These are phyloP conservation scores for Xiphorhynchus erythropygius DNA, from an alignment of 2,797 vertebrate genomes.

Conservation along the genomic window DNA sequence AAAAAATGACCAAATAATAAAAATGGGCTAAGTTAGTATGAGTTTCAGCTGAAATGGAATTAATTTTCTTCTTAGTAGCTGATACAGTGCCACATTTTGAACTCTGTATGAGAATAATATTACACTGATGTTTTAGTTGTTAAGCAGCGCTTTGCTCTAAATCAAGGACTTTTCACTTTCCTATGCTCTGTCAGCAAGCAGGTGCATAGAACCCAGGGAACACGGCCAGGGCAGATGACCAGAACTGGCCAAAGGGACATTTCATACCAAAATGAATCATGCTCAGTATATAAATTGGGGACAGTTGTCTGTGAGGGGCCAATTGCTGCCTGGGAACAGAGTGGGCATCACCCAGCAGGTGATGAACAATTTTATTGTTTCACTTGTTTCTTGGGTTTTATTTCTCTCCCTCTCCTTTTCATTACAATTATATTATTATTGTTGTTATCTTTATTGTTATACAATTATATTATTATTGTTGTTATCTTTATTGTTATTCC, in stretches of 20 bases:
- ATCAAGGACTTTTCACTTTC: background rate
- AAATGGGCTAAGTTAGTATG: background rate
- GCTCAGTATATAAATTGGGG: background rate
- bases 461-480: background rate
- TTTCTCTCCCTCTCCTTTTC: background rate
- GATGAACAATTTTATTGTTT: background rate
- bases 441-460: background rate
- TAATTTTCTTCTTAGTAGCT: background rate
- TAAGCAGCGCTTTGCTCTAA: background rate
- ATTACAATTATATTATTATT: background rate
- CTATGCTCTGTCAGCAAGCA: background rate
- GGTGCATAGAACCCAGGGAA: background rate
- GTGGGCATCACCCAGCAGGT: background rate
- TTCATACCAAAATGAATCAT: background rate
- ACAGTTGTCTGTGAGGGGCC: fast-evolving
- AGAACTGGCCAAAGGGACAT: background rate
- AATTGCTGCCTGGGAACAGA: fast-evolving
- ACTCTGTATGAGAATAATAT: background rate
- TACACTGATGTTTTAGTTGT: background rate
- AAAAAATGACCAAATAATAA: background rate
- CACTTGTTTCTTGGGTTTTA: background rate
- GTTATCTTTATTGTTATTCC: background rate
- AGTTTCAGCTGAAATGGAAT: background rate
- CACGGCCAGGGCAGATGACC: background rate
- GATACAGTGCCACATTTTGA: background rate